Conservation (phyloP, 2,797 vertebrate genomes). For the Typhlichthys eigenmanni region DNA sequence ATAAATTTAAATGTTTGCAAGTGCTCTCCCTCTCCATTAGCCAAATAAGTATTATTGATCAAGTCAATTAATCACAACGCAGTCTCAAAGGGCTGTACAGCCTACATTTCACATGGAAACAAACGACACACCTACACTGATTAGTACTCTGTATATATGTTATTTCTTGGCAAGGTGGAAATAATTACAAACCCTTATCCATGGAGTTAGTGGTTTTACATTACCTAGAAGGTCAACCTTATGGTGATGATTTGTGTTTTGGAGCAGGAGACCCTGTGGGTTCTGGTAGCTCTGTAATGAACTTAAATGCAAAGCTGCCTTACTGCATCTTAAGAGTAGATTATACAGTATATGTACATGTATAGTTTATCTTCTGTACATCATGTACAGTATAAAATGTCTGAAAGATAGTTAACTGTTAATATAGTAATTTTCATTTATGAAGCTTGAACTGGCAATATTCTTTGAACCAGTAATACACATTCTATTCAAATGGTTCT, state of each 20-base stretch:
- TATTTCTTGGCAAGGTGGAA: constrained; percentile 2
- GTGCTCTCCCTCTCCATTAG: too few relatives aligned
- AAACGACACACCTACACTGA: background rate
- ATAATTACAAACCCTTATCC: background rate
- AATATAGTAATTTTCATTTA: constrained; percentile 48
- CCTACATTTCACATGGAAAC: too few relatives aligned
- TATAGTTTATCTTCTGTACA: constrained; percentile 17
- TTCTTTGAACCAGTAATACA: too few relatives aligned
- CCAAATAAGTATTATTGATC: too few relatives aligned
- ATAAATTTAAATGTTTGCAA: too few relatives aligned
- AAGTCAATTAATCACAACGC: too few relatives aligned
- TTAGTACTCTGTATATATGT: background rate
- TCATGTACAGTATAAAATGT: constrained; percentile 12
- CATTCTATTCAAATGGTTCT: constrained; percentile 10
- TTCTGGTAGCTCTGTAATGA: constrained; percentile 44
- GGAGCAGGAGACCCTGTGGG: constrained; percentile 27
- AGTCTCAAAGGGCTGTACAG: too few relatives aligned
- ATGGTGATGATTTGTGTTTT: constrained; percentile 23
- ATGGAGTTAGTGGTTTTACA: background rate
- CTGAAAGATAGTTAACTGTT: constrained; percentile 19
- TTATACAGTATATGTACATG: constrained; percentile 44
- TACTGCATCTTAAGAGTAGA: constrained; percentile 12
- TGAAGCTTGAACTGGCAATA: constrained; percentile 28
- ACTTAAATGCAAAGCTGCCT: constrained; percentile 1
- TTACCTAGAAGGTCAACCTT: constrained; percentile 4